These are phyloP conservation scores for Acrocyrtus sp. DNA, from an alignment of 2,888 invertebrate genomes.

Conservation along the genomic window DNA sequence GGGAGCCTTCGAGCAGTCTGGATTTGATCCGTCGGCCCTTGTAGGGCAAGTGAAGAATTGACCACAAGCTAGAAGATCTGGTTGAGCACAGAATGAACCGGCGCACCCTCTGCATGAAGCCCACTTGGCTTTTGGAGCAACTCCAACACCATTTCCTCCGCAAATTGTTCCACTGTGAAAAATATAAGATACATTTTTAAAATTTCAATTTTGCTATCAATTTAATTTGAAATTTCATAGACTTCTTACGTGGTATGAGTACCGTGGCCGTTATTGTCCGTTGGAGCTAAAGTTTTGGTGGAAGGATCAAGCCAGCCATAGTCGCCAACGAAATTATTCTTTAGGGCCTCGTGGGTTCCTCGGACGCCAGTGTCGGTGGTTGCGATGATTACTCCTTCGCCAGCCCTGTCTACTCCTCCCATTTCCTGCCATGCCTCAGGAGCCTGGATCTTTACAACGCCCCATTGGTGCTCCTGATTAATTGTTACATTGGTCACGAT, in stretches of 20 bases:
- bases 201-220: too few species aligned
- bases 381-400: constrained; percentile 19
- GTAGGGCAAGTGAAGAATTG: constrained; percentile 55
- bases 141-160: constrained; percentile 24
- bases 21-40: constrained; percentile 15
- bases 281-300: constrained; percentile 8
- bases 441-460: constrained; percentile 11
- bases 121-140: constrained; percentile 34
- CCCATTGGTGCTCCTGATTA: constrained; percentile 10
- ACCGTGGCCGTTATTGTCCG: constrained; percentile 35
- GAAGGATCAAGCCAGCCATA: constrained; percentile 37
- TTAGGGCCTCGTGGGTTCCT: constrained; percentile 13
- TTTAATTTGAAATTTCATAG: too few species aligned
- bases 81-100: constrained; percentile 15
- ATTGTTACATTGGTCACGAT: background rate
- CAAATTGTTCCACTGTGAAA: constrained; percentile 40
- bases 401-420: constrained; percentile 1
- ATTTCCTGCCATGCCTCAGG: constrained; percentile 28
- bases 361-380: constrained; percentile 29
- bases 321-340: constrained; percentile 22
- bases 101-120: constrained; percentile 54
- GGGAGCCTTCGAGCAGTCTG: constrained; percentile 50
- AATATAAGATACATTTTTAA: too few species aligned
- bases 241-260: too few species aligned
- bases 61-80: constrained; percentile 33